These are phyloP conservation scores for Epirrita christyi DNA, from an alignment of 2,888 invertebrate genomes.

Conservation along the genomic window DNA sequence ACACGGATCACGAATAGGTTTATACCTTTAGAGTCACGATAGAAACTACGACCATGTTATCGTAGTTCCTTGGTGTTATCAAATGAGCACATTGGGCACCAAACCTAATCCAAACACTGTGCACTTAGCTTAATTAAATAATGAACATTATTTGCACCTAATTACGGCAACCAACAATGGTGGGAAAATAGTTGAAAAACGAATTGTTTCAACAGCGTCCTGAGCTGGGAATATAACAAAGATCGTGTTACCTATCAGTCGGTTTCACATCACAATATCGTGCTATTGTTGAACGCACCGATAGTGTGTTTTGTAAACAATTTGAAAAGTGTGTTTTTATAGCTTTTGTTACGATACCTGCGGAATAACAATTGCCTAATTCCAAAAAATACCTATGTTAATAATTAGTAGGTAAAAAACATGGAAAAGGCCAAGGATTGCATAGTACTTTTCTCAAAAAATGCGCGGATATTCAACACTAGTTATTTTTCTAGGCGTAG, in stretches of 20 bases:
- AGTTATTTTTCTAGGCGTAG: too few species aligned
- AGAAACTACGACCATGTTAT: neutral
- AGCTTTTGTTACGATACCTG: neutral
- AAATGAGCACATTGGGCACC: neutral
- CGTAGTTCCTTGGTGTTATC: too few species aligned
- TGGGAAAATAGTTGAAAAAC: constrained; percentile 13
- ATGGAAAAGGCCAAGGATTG: too few species aligned
- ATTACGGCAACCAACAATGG: constrained; percentile 33
- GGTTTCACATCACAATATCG: constrained; percentile 19
- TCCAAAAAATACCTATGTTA: too few species aligned
- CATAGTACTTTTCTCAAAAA: too few species aligned
- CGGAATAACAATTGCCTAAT: too few species aligned
- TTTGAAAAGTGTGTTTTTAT: neutral
- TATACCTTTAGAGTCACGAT: neutral
- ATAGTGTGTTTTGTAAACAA: constrained; percentile 2
- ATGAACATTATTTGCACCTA: constrained; percentile 24
- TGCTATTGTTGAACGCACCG: constrained; percentile 7
- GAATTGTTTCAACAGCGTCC: constrained; percentile 5
- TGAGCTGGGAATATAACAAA: constrained; percentile 12
- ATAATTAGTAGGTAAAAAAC: too few species aligned
- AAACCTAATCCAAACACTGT: neutral
- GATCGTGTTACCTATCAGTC: constrained; percentile 14
- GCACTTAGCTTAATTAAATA: neutral
- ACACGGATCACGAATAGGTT: too few species aligned
- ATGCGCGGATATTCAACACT: too few species aligned